Evolutionary conservation across 2,113 vertebrate species (phyloP).

Genomic region (Tyrannus savana): DNA sequence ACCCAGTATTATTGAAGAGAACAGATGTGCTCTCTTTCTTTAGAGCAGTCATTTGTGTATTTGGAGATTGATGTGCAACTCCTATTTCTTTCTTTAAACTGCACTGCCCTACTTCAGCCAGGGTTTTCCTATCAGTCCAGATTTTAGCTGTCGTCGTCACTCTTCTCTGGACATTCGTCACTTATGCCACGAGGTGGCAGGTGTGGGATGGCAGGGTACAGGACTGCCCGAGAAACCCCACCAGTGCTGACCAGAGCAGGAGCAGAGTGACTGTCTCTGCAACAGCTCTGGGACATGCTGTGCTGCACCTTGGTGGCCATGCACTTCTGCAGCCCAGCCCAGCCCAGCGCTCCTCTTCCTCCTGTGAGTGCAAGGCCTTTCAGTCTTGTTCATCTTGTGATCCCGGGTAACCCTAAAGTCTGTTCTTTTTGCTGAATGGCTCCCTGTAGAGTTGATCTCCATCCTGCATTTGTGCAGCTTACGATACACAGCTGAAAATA

Average conservation of each 20-base stretch:
- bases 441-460: background rate
- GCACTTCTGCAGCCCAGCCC: background rate
- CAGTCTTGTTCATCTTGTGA: background rate
- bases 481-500: background rate
- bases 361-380: fast-evolving
- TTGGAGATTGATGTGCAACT: background rate
- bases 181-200: background rate
- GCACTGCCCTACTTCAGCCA: background rate
- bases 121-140: background rate
- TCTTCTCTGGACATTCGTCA: background rate
- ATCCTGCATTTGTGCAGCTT: background rate
- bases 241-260: background rate
- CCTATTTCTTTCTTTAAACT: background rate
- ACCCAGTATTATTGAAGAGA: background rate
- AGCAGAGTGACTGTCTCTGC: fast-evolving
- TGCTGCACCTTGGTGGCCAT: background rate
- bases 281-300: fast-evolving
- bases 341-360: background rate
- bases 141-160: background rate
- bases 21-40: background rate
- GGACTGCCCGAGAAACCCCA: fast-evolving
- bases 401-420: background rate
- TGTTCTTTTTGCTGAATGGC: background rate
- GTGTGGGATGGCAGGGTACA: fast-evolving
- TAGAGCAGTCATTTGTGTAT: background rate